Evolutionary conservation across 2,113 vertebrate species (phyloP).

Genomic region (Baryphthengus martii): DNA sequence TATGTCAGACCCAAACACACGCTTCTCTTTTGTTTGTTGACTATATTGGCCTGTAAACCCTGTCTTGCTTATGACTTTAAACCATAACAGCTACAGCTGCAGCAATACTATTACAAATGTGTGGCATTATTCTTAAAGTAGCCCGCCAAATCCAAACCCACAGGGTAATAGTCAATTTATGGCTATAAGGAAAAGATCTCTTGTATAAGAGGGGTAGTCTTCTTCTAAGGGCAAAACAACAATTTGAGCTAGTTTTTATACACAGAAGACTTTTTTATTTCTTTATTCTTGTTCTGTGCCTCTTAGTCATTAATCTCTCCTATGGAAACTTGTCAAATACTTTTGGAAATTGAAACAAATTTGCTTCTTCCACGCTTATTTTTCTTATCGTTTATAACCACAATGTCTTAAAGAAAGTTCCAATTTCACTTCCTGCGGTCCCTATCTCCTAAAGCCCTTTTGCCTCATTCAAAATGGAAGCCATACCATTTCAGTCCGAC

Average conservation of each 20-base stretch:
- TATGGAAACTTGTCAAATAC: slow-evolving; percentile 26
- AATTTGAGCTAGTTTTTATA: not conserved
- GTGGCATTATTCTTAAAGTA: not conserved
- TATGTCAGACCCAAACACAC: not conserved
- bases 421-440: not conserved
- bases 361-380: not conserved
- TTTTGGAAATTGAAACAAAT: slow-evolving; percentile 47
- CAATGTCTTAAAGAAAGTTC: not conserved
- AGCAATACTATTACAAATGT: not conserved
- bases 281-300: not conserved
- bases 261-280: not conserved
- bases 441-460: not conserved
- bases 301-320: slow-evolving; percentile 18
- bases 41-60: not conserved
- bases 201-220: not conserved
- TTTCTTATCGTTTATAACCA: slow-evolving; percentile 25
- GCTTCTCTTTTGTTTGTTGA: not conserved
- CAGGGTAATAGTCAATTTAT: not conserved
- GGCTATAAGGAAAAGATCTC: not conserved
- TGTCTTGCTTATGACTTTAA: not conserved
- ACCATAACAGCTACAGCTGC: not conserved
- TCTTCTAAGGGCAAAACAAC: slow-evolving; percentile 2
- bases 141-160: not conserved
- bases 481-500: not conserved
- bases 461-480: not conserved